These are phyloP conservation scores for Neofelis nebulosa DNA, from an alignment of 2,113 vertebrate species.

Conservation along the genomic window DNA sequence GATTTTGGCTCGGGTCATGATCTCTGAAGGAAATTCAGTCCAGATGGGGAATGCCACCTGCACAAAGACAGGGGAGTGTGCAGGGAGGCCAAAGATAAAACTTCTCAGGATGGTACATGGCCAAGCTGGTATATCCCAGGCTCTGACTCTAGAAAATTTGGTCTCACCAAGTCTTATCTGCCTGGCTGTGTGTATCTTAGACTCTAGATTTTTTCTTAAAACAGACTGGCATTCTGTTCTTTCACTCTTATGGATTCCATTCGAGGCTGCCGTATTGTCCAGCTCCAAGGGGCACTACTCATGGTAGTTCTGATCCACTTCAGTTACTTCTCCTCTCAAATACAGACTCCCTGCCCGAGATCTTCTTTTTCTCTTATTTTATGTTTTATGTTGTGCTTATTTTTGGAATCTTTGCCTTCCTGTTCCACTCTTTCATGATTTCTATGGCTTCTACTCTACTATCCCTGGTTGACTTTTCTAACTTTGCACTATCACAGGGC, in stretches of 20 bases:
- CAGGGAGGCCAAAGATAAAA: not conserved
- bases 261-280: not conserved
- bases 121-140: not conserved
- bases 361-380: not conserved
- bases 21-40: not conserved
- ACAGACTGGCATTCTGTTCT: not conserved
- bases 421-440: not conserved
- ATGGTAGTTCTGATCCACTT: not conserved
- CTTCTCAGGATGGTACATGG: not conserved
- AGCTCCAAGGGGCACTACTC: not conserved
- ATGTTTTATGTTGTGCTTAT: not conserved
- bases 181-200: not conserved
- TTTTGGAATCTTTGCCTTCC: not conserved
- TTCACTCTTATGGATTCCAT: not conserved
- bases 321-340: not conserved
- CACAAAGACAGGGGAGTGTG: not conserved
- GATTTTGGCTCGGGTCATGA: too few species aligned
- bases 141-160: not conserved
- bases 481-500: not conserved
- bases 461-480: not conserved
- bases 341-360: not conserved
- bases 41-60: not conserved
- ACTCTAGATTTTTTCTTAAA: not conserved
- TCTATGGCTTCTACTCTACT: not conserved
- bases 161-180: not conserved